Base-by-base conservation (phyloP, 1,140 invertebrate genomes). In the Drosophila repletoides region DNA sequence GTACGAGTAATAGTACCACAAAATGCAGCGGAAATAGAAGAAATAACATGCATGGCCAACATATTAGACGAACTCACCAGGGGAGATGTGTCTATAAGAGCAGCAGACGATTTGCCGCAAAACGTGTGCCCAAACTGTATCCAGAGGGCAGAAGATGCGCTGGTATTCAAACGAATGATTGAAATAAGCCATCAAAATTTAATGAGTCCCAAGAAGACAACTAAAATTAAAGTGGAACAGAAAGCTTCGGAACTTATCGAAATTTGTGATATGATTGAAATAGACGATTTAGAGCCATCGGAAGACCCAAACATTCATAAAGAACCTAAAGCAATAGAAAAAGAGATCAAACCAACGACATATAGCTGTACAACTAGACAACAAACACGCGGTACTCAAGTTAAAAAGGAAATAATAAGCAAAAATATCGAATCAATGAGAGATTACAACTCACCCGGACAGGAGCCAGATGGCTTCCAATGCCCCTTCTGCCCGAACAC, bases 71-170 rank as follows among this genome's bases (percentile, higher is more conserved):
- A 61, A 21, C 21, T 63, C 6, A 3, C 38, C 0, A 14, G 49
- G n/a, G 19, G 7, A 3, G 2, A 43, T 1, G 7, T 63, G 5
- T 2, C 31, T 19, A 14, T 19, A 0, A 26, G 26, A 6, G 6
- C 1, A 6, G 43, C 19, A 3, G 36, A 26, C 55, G 21, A 1
- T 6, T 9, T 17, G 15, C 26, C 46, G 0, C 34, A 41, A 45
- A 55, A 45, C 21, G 33, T 63, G 14, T 63, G 59, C 38, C 0
- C n/a, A n/a, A 28, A 19, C 9, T 63, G 59, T 22, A 63, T 21
- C 10, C 2, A 19, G 6, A 6, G 3, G 5, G 38, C 49, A 1
- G 14, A 34, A 4, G 3, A 1, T 3, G 59, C 59, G 2, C 24
- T 63, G 21, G 29, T 24, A 1, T 63, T 63, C 10, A 63, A 40